Evolutionary conservation across 2,797 vertebrate genomes (phyloP), one percentile per base, ranked within the genome.

Genomic region (Siniperca undulata): DNA sequence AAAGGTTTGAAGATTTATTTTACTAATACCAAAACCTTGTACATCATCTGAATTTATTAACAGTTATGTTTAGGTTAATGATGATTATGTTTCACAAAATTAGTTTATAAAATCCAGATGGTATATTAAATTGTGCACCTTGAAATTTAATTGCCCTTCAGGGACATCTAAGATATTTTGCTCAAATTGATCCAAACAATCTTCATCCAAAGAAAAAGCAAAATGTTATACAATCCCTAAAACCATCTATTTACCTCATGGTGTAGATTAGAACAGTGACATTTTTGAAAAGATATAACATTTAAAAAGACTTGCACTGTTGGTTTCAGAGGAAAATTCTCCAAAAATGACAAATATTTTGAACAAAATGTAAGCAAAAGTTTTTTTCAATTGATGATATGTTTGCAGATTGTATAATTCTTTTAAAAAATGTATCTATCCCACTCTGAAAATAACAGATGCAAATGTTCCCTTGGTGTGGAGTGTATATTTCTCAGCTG

Each of bases 391-490:
- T 83, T 77, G 13, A 58, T 24, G 58, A 7, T 27, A 53, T 27
- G 3, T 66, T 16, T 77, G 30, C 55, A 66, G 40, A 72, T 77
- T 82, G 46, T 34, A 65, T 56, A 19, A 61, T 55, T 81, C 2
- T 70, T 78, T 59, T 20, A 56, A 19, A 30, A 72, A 73, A 34
- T 22, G 0, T 34, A 56, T 22, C 12, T 9, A 55, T 65, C 22
- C 19, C 69, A 62, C 86, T 93, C 92, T 91, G 91, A 94, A 93
- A 93, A 87, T 77, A 91, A 93, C 89, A 88, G 86, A 83, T 91
- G 86, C 89, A 91, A 90, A 90, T 90, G 76, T 70, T 82, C 80
- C 74, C 53, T 77, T 55, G 40, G 55, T 59, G 64, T 90, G 38
- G 53, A 78, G 71, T 78, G 62, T 82, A 71, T 68, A 90, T 82